These are phyloP conservation scores for Delphinapterus leucas DNA, from an alignment of 2,113 vertebrate species.

Conservation along the genomic window DNA sequence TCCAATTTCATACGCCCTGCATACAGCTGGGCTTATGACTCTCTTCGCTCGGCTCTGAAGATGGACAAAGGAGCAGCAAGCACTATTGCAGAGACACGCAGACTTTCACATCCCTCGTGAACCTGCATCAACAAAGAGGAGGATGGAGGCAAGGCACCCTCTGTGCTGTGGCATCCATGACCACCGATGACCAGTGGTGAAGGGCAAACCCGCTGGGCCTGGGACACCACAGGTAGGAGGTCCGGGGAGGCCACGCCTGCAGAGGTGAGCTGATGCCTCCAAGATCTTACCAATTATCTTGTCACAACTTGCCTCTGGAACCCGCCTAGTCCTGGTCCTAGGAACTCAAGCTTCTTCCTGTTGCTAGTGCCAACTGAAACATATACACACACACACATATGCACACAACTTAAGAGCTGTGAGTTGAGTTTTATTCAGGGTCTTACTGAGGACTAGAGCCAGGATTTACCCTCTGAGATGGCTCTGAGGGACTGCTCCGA, in stretches of 20 bases:
- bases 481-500: too few species aligned
- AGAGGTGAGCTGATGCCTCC: not conserved
- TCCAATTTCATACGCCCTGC: too few species aligned
- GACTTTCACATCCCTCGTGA: not conserved
- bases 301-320: not conserved
- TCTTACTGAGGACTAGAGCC: too few species aligned
- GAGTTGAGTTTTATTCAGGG: too few species aligned
- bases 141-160: not conserved
- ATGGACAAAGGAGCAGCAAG: not conserved
- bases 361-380: not conserved
- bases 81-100: not conserved
- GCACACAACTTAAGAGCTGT: too few species aligned
- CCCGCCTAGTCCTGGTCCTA: not conserved
- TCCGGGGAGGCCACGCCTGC: not conserved
- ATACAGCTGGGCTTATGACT: not conserved
- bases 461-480: too few species aligned
- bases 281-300: not conserved
- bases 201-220: not conserved
- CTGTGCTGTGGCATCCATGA: rapidly evolving
- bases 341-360: not conserved
- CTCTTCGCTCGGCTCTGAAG: not conserved
- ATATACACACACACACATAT: too few species aligned
- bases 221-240: not conserved
- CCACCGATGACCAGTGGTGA: not conserved
- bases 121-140: not conserved